Base-by-base conservation (phyloP, 2,113 vertebrate species). In the rat (Rattus norvegicus) region DNA sequence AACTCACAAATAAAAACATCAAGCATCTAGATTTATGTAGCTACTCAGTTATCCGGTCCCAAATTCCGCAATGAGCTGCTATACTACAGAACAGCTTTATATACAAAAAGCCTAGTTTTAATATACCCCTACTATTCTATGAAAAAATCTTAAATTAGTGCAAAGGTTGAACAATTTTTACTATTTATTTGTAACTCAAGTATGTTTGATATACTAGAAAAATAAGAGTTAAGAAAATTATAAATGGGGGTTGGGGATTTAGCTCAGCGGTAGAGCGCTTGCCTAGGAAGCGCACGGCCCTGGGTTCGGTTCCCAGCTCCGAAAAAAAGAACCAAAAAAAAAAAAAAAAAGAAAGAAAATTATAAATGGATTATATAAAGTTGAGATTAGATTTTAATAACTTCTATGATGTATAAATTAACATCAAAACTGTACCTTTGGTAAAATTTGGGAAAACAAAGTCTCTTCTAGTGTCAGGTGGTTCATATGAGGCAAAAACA, bases 401-500 rank as follows among this genome's bases (percentile, higher is more conserved):
- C 16, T 36, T 93, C 93, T 70, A 70, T 26, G 69, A 56, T 33
- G 56, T 65, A 22, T 11, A 80, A 2, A 81, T 56, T 67, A 89
- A 85, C 11, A 65, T 9, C n/a, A 86, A 47, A 52, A 95, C 85
- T 93, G 75, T 94, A 99, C 99, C 99, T 99, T 99, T 89, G 99
- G 99, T 76, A 99, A 97, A 69, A 99, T 98, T 98, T 99, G 99
- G 22, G 99, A 99, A 97, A 99, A 99, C 96, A 99, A 99, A 28
- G 97, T 98, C 36, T 98, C 96, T 95, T 99, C 99, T 93, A 99
- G 72, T 54, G 99, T 98, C 96, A 98, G 92, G 26, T 99, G 95
- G 95, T 97, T 98, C 85, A 99, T 98, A 91, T 99, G 99, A 39
- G 99, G 99, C 90, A 99, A 98, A 98, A 99, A 99, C 99, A 99